Percentiles rank a stretch among this genome's conserved stretches.
Conservation (phyloP, 37 sponge, comb jelly and placozoan genomes). For the Crambe crambe region DNA sequence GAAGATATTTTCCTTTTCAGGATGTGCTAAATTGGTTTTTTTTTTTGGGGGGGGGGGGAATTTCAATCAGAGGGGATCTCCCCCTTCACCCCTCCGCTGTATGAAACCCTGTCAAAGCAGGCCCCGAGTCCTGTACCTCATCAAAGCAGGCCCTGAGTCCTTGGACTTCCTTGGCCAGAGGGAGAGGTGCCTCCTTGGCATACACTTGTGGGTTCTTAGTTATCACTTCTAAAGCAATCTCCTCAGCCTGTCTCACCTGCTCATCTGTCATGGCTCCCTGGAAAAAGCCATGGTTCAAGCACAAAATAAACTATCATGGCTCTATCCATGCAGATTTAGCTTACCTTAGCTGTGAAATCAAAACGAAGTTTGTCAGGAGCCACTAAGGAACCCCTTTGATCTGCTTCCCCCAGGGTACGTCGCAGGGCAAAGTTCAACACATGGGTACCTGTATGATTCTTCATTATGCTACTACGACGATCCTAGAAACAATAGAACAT, state of each 20-base stretch:
- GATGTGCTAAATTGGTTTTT: too few species aligned
- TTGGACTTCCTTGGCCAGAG: constrained; percentile 93
- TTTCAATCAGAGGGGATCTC: too few species aligned
- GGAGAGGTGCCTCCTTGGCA: constrained; percentile 86
- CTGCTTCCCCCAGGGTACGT: constrained; percentile 83
- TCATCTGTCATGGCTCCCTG: constrained; percentile 85
- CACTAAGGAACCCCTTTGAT: constrained; percentile 96
- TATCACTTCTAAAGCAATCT: constrained; percentile 71
- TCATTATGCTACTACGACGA: constrained; percentile 89
- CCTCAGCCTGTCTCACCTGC: constrained; percentile 81
- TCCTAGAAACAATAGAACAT: constrained; percentile 58
- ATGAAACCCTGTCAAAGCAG: too few species aligned
- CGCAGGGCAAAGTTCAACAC: constrained; percentile 95
- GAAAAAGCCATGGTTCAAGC: not conserved
- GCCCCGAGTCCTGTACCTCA: too few species aligned
- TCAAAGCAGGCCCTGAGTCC: constrained; percentile 95
- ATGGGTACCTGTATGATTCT: constrained; percentile 99
- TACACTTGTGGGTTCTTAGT: constrained; percentile 57
- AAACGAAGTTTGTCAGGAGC: constrained; percentile 96
- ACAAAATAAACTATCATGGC: not conserved
- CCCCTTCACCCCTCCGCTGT: too few species aligned
- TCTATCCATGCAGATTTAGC: not conserved
- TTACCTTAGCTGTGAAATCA: constrained; percentile 95
- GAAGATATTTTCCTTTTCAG: too few species aligned
- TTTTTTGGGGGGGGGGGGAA: too few species aligned